These are phyloP conservation scores for Penaeus vannamei DNA, from an alignment of 1,140 invertebrate genomes.

Conservation along the genomic window DNA sequence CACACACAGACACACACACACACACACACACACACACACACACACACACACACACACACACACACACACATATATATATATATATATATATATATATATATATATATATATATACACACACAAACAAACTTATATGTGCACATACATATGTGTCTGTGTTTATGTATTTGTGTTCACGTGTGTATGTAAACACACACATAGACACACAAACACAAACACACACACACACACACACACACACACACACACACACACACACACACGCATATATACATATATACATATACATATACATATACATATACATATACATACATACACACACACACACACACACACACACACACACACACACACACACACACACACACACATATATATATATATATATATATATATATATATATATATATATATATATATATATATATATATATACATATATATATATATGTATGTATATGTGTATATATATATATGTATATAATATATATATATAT, in stretches of 20 bases:
- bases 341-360: neutral
- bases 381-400: conserved; percentile 16
- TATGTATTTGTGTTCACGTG: neutral
- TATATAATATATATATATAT: no score
- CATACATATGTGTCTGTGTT: neutral
- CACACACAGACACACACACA: no score
- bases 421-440: no score
- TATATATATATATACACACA: conserved; percentile 22
- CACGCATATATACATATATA: neutral
- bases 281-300: neutral
- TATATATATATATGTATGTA: no score
- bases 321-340: neutral
- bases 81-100: no score
- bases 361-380: conserved; percentile 16
- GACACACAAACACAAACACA: conserved; percentile 45
- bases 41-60: no score
- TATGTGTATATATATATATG: no score
- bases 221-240: conserved; percentile 47
- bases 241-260: conserved; percentile 29
- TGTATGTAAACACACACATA: neutral
- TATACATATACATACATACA: neutral
- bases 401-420: conserved; percentile 2
- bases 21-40: neutral
- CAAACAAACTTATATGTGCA: neutral
- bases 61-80: no score